Evolutionary conservation across 2,113 vertebrate species (phyloP), one percentile per base, ranked within the genome.

Genomic region (Gopherus flavomarginatus): DNA sequence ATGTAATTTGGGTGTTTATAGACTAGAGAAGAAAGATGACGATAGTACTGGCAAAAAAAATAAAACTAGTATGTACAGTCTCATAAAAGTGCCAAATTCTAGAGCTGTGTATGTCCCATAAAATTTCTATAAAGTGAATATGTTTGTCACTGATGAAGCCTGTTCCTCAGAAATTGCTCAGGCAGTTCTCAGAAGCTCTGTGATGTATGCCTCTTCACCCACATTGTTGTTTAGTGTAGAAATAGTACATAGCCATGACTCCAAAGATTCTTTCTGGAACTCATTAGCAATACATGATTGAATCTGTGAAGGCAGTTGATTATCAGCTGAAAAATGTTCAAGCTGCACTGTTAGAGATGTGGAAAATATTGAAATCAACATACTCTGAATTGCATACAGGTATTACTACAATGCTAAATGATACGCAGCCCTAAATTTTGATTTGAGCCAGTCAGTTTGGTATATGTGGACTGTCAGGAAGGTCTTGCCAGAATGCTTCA

Each of bases 91-190:
- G 42, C 38, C 72, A 77, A 44, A 44, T 44, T 12, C 38, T 77
- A 77, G 72, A 69, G 13, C 35, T n/a, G 35, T 69, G 79, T 92
- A 2, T 1, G 9, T 35, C 2, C 31, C 11, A 24, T 81, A 11
- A 82, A 57, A 42, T 29, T 16, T 42, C 59, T 94, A n/a, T 42
- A 1, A 0, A 54, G 29, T 90, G 56, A 29, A 84, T 11, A 10
- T 90, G 3, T 59, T 9, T 90, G 21, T 77, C 24, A 42, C 24
- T 77, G 72, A 75, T 75, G 62, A 6, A 69, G 14, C 21, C 87
- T 87, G 22, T 3, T 83, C 35, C 57, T 78, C 72, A 59, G 69
- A 83, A 69, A 78, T 17, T 0, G 1, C 29, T 62, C 0, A 0
- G 72, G 49, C 5, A 4, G 11, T 75, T 83, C 81, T 93, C 31